phyloP scores from a whole-genome alignment of 2,797 vertebrate genomes.

The Gouania willdenowi region DNA sequence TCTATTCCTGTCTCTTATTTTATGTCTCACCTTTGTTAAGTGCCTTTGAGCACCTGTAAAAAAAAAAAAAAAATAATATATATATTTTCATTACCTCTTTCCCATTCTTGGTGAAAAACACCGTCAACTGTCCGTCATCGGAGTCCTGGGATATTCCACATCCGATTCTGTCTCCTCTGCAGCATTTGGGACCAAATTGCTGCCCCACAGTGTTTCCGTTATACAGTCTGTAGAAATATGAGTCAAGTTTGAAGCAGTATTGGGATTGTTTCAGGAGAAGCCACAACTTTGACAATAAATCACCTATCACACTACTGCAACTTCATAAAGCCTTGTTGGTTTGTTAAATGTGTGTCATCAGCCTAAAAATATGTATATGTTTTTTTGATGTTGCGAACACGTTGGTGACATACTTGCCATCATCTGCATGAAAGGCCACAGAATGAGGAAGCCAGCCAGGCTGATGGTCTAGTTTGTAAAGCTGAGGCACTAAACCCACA shows the following conservation, averaged over 20 bases:
- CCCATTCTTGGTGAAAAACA: conserved; percentile 95
- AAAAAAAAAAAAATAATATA: too few species aligned
- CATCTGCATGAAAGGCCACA: conserved; percentile 94
- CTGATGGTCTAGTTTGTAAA: conserved; percentile 93
- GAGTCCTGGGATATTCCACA: conserved; percentile 87
- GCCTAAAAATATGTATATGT: too few species aligned
- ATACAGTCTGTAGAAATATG: conserved; percentile 79
- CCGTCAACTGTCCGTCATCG: conserved; percentile 85
- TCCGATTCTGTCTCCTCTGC: conserved; percentile 88
- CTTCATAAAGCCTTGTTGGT: neutral
- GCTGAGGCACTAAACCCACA: conserved; percentile 89
- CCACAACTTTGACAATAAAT: too few species aligned
- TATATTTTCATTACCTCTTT: conserved; percentile 90
- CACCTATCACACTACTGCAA: too few species aligned
- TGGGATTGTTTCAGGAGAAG: too few species aligned
- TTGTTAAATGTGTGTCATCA: too few species aligned
- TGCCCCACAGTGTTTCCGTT: conserved; percentile 91
- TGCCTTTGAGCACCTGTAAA: too few species aligned
- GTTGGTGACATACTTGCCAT: conserved; percentile 86
- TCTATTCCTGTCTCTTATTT: too few species aligned
- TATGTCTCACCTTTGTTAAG: too few species aligned
- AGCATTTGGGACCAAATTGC: conserved; percentile 93
- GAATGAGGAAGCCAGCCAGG: conserved; percentile 92
- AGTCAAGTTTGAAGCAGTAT: too few species aligned
- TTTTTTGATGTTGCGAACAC: neutral